Conservation (phyloP, 2,113 vertebrate genomes). For the Galeopterus variegatus region DNA sequence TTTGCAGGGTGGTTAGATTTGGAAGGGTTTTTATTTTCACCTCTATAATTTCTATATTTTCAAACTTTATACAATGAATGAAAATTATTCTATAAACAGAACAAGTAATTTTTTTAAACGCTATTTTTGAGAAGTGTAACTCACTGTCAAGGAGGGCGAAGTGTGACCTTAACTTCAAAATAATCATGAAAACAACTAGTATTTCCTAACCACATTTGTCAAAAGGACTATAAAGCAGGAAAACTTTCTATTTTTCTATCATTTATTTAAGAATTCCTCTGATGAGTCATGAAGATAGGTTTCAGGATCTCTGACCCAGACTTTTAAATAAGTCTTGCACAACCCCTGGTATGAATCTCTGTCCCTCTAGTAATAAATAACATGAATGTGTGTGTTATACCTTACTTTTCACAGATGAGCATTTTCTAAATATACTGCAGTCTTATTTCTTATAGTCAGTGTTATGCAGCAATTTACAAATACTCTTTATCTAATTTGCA, state of each 20-base stretch:
- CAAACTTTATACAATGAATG: constrained; percentile 42
- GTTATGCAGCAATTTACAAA: neutral
- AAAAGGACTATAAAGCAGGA: neutral
- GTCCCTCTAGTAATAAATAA: neutral
- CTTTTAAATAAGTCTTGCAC: neutral
- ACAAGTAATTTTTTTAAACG: constrained; percentile 43
- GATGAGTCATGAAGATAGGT: neutral
- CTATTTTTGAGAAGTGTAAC: neutral
- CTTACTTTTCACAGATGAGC: neutral
- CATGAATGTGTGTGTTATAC: neutral
- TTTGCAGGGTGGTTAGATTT: neutral
- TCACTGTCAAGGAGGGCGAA: neutral
- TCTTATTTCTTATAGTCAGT: neutral
- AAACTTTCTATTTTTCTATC: neutral
- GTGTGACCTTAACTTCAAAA: constrained; percentile 37
- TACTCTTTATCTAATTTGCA: neutral
- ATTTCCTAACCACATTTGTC: neutral
- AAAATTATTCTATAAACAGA: constrained; percentile 13
- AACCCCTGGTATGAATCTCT: neutral
- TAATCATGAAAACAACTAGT: neutral
- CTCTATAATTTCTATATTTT: constrained; percentile 15
- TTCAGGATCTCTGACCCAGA: neutral
- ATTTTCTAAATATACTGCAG: neutral
- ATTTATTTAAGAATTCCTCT: constrained; percentile 12
- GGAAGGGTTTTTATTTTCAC: constrained; percentile 45